Evolutionary conservation across 2,888 invertebrate genomes (phyloP), one percentile per base, ranked within the genome.

Genomic region (Macrostomum cliftonense): DNA sequence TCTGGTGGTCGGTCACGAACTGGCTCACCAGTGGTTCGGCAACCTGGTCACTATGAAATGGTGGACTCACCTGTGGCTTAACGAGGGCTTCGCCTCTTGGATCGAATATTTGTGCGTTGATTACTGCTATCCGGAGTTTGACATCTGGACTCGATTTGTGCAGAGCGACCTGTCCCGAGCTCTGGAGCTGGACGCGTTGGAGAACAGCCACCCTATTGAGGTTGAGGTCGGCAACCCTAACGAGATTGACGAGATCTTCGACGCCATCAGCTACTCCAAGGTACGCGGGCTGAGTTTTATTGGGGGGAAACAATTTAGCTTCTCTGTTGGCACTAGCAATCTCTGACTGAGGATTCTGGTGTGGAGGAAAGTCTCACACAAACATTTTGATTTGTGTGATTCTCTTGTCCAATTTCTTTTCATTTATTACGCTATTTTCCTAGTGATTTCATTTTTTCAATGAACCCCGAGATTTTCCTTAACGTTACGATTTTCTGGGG

Each of bases 11-110:
- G 70, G 67, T 2, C 93, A 95, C 70, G 93, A 95, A 69, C 73
- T 95, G 45, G 88, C 89, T 2, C 93, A 93, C 70, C 88, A 91
- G 68, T 95, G 95, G 93, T 95, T 95, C 71, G 95, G 93, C 9
- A 91, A 93, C 68, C 76, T 93, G 43, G 91, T 91, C 1, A 93
- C 93, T 20, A 91, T 93, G 89, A 76, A 53, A 21, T 47, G 45
- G 51, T 53, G 51, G 52, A 88, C 87, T 1, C 84, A 91, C 72
- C 73, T 71, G 47, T 93, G 91, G 91, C 73, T 93, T 37, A 93
- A 93, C 70, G 91, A 93, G 68, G 91, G 88, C 2, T 88, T 87
- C 71, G 93, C 93, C 0, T 83, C 86, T 0, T 95, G 91, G 75
- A 85, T 89, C 42, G 89, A 93, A 69, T 91, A 84, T 63, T 76